A percentile compares a stretch with the other conserved stretches of the same genome.
Conservation (phyloP, 37 sponge, comb jelly and placozoan genomes). For the Hexactinellida sp. region DNA sequence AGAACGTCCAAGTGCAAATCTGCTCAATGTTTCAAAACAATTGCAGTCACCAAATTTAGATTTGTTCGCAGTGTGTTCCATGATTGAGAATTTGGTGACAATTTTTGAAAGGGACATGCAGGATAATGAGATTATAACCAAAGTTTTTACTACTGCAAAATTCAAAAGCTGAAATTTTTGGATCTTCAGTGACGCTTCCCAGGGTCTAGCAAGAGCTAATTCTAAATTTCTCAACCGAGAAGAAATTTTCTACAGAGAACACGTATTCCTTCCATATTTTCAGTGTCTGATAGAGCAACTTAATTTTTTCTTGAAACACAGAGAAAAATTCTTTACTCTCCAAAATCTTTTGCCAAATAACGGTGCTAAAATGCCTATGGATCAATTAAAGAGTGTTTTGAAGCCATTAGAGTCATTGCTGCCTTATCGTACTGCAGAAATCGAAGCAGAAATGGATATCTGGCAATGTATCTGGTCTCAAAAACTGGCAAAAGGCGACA, state of each 20-base stretch:
- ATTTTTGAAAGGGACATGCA: neutral
- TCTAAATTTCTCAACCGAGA: slow-evolving; percentile 14
- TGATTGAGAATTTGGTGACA: neutral
- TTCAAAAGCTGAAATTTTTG: neutral
- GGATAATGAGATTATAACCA: neutral
- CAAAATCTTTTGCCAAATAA: neutral
- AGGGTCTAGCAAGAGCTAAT: slow-evolving; percentile 8
- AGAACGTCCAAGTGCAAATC: neutral
- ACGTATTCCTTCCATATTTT: slow-evolving; percentile 12
- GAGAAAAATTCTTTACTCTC: neutral
- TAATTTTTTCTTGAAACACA: slow-evolving; percentile 14
- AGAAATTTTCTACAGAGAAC: slow-evolving; percentile 14
- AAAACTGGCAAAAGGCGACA: slow-evolving; percentile 7
- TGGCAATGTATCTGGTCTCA: neutral
- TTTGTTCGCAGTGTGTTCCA: neutral
- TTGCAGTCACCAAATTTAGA: neutral
- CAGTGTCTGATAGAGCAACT: slow-evolving; percentile 13
- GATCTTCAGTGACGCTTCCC: neutral
- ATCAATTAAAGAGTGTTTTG: slow-evolving; percentile 7
- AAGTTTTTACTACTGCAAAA: neutral
- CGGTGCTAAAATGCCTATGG: slow-evolving; percentile 9
- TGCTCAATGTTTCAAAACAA: neutral
- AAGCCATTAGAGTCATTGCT: slow-evolving; percentile 16
- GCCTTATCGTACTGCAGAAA: slow-evolving; percentile 16
- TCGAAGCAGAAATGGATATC: slow-evolving; percentile 12